These are phyloP conservation scores for Eudasyphora cyanicolor DNA, from an alignment of 2,888 invertebrate species.

Conservation along the genomic window DNA sequence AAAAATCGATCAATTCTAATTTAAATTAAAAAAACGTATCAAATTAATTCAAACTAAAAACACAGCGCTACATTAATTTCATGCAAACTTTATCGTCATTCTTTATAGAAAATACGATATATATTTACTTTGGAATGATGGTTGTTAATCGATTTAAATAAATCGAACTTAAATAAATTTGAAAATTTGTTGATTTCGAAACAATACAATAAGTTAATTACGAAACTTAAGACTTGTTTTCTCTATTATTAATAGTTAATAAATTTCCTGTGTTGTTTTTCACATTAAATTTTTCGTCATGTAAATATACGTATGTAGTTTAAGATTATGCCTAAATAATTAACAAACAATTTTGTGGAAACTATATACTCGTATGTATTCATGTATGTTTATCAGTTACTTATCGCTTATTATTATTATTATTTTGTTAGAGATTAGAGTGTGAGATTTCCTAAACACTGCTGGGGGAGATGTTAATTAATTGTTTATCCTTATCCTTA, in stretches of 20 bases:
- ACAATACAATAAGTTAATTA: not conserved
- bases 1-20: too few species aligned
- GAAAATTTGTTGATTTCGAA: not conserved
- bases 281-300: not conserved
- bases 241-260: not conserved
- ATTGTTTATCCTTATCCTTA: constrained; percentile 37
- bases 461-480: constrained; percentile 19
- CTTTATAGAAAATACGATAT: not conserved
- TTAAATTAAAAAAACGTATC: too few species aligned
- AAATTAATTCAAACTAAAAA: too few species aligned
- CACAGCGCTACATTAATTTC: not conserved
- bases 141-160: too few species aligned
- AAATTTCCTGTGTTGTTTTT: constrained; percentile 17
- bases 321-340: constrained; percentile 15
- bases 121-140: not conserved
- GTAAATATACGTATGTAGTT: not conserved
- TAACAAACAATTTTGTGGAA: constrained; percentile 5
- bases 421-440: constrained; percentile 12
- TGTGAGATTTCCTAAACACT: constrained; percentile 34
- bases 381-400: not conserved
- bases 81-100: not conserved
- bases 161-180: not conserved
- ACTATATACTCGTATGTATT: not conserved
- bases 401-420: constrained; percentile 2
- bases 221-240: not conserved